Base-by-base conservation (phyloP, 2,888 invertebrate genomes). In the Dioctria linearis region DNA sequence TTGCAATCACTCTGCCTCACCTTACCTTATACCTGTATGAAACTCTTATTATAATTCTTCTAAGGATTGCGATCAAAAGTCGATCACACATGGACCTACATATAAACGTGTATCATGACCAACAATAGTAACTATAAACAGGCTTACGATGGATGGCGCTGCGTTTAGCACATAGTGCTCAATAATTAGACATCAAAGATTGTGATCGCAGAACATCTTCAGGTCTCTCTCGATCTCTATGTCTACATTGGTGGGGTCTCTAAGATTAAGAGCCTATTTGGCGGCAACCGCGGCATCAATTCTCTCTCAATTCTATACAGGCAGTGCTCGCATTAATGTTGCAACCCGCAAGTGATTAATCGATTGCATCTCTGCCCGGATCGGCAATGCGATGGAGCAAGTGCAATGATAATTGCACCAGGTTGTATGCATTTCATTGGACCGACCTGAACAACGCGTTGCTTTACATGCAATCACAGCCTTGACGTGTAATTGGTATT, bases 391-490 rank as follows among this genome's bases (percentile, higher is more conserved):
- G 79, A 59, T 67, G 67, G 54, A 79, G 79, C 79, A 79, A 79
- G 79, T 79, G 79, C 79, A 79, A 69, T 79, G 67, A 59, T 79
- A 79, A 79, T 79, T 78, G 76, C 76, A 61, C 49, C 76, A 63
- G 43, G 76, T 63, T 63, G 76, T 57, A 57, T 75, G 73, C 57
- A 75, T 76, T 76, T 63, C 63, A 46, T 76, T 76, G 76, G 63
- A 43, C 57, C 11, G 73, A 25, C 25, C 25, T 25, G 25, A 25
- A 25, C 25, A 25, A 25, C 25, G 25, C 25, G 25, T 40, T 59
- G 59, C 63, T 54, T 61, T 63, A 63, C 63, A 76, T 61, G 76
- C 76, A 76, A 76, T 76, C 76, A 66, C 66, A 78, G 78, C 78
- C 78, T 78, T 78, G 78, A 54, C 42, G 66, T 78, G 78, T 78